A percentile compares a stretch with the other conserved stretches of the same genome.
Evolutionary conservation across 2,797 vertebrate genomes (phyloP).

Genomic region (Sebastes flavidus): DNA sequence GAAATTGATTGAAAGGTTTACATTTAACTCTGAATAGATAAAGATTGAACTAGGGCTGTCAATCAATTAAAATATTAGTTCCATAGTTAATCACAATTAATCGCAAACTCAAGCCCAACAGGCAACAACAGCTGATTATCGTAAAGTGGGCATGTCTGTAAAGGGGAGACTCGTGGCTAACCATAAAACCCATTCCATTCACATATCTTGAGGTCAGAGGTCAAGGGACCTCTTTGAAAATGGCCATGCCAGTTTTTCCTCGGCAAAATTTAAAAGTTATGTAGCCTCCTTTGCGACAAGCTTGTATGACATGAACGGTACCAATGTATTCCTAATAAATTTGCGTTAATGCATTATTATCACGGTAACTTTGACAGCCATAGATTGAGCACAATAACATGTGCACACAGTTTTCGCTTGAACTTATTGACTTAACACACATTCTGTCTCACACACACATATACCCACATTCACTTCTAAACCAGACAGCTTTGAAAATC

Average conservation of each 20-base stretch:
- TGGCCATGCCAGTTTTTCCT: too few relatives aligned
- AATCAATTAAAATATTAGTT: not conserved
- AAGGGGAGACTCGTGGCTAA: not conserved
- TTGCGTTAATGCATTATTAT: not conserved
- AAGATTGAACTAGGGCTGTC: not conserved
- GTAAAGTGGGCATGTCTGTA: not conserved
- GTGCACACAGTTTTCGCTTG: not conserved
- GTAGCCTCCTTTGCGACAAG: not conserved
- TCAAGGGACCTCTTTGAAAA: too few relatives aligned
- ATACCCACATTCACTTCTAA: not conserved
- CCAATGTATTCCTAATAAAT: not conserved
- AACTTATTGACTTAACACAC: not conserved
- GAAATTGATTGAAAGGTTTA: not conserved
- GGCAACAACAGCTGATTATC: not conserved
- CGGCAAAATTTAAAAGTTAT: not conserved
- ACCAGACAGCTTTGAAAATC: not conserved
- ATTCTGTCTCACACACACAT: not conserved
- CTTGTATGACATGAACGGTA: not conserved
- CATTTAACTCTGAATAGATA: not conserved
- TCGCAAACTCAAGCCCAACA: accelerated
- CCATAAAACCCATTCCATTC: not conserved
- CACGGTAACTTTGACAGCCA: not conserved
- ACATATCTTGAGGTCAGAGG: not conserved
- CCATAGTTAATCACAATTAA: not conserved
- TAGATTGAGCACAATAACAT: not conserved